Percentiles rank a stretch among this genome's conserved stretches.
These are phyloP conservation scores for Ochropacha duplaris DNA, from an alignment of 2,888 invertebrate species.

Conservation along the genomic window DNA sequence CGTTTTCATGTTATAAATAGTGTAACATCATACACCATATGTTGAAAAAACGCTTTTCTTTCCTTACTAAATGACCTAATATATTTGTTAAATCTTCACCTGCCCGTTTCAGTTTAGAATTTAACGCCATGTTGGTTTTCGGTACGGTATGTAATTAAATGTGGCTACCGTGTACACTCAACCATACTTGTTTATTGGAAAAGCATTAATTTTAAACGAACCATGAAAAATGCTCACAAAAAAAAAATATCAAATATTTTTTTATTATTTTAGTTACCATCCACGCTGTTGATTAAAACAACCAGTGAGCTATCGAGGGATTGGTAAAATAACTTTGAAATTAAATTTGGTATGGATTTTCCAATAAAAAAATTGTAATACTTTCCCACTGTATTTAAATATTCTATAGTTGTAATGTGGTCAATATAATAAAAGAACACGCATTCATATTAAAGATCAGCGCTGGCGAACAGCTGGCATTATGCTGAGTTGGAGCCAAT, in stretches of 20 bases:
- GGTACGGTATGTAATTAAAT: conserved; percentile 39
- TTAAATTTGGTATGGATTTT: no score
- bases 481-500: no score
- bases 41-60: background rate
- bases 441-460: no score
- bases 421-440: no score
- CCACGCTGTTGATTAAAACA: background rate
- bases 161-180: conserved; percentile 24
- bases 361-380: no score
- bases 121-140: conserved; percentile 41
- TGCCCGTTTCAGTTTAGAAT: conserved; percentile 30
- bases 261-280: background rate
- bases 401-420: no score
- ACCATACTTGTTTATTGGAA: conserved; percentile 4
- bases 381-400: no score
- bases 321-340: background rate
- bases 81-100: conserved; percentile 36
- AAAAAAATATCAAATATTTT: background rate
- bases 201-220: conserved; percentile 5
- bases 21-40: no score
- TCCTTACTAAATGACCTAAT: conserved; percentile 2
- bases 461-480: no score
- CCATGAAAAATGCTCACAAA: conserved; percentile 7
- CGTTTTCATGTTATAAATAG: no score
- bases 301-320: background rate